Conservation (phyloP, 2,888 invertebrate genomes). For the Microchrysa polita region DNA sequence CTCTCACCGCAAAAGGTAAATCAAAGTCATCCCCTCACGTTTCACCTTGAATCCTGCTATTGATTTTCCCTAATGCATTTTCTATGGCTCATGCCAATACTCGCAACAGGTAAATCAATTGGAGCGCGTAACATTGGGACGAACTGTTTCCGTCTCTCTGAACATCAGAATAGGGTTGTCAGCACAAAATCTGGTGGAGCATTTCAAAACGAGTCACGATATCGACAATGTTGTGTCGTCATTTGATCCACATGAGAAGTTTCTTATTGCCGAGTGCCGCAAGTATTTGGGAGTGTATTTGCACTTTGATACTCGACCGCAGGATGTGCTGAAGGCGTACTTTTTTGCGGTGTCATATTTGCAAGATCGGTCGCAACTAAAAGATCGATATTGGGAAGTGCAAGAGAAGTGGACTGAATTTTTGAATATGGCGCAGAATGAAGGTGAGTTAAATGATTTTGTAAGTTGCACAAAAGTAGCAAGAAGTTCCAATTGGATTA, state of each 20-base stretch:
- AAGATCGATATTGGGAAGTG: slow-evolving; percentile 66
- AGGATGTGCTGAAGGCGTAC: slow-evolving; percentile 63
- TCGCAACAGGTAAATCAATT: slow-evolving; percentile 70
- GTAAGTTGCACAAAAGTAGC: too few species aligned
- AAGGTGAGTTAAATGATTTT: too few species aligned
- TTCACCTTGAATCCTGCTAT: background rate
- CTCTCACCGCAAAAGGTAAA: slow-evolving; percentile 70
- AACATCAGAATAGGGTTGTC: slow-evolving; percentile 62
- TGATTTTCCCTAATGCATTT: background rate
- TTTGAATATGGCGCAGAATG: slow-evolving; percentile 62
- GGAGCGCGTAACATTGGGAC: slow-evolving; percentile 76
- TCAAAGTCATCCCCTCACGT: background rate
- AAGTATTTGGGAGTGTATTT: slow-evolving; percentile 62
- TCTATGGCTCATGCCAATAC: background rate
- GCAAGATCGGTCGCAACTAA: slow-evolving; percentile 63
- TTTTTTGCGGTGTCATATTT: slow-evolving; percentile 64
- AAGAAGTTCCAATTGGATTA: too few species aligned
- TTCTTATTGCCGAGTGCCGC: slow-evolving; percentile 63
- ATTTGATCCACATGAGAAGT: slow-evolving; percentile 64
- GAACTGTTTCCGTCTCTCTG: slow-evolving; percentile 64
- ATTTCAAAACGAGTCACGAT: slow-evolving; percentile 61
- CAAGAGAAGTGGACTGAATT: slow-evolving; percentile 67
- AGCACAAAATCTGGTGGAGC: slow-evolving; percentile 61
- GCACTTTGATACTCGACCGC: slow-evolving; percentile 62
- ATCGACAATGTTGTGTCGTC: slow-evolving; percentile 64